Base-by-base conservation (phyloP, 1,140 invertebrate species). In the Drosophila littoralis region DNA sequence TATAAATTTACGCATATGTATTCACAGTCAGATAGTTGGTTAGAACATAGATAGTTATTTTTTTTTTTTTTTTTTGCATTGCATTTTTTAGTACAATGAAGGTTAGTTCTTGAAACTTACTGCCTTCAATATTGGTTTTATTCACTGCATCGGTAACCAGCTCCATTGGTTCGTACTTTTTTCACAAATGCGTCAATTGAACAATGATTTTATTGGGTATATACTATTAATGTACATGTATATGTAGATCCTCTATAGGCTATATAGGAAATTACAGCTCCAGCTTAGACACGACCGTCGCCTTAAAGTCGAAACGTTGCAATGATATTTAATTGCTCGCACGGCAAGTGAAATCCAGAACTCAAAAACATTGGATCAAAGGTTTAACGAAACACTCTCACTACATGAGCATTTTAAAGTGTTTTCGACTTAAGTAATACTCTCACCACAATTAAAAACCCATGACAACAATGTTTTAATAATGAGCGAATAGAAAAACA, bases 231-330 rank as follows among this genome's bases (percentile, higher is more conserved):
- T 51, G 3, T 50, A 40, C 17, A 32, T 22, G 7, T 42, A 51
- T 59, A 33, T 45, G n/a, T 28, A 6, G 8, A 42, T 46, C 9
- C 50, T 55, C 0, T 57, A 42, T 57, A 42, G 50, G 13, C 36
- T 66, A 57, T 75, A 17, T 42, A 43, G 28, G 40, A 33, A 55
- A 15, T 50, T 35, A 13, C 10, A 45, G 59, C 38, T 55, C 48
- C 45, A 61, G 66, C 79, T 43, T 28, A 51, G 36, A 51, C 84
- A 84, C 85, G 74, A 89, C 84, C 77, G 84, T 73, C 81, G 66
- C 77, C 61, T 61, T 65, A 43, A 51, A 84, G 81, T 67, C 60
- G 67, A 89, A 67, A 61, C 77, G 48, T 80, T 58, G 68, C 67
- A 88, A 89, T 88, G 84, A 46, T 55, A 57, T 65, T 48, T 40